These are phyloP conservation scores for Limonius californicus DNA, from an alignment of 1,140 invertebrate genomes.

Conservation along the genomic window DNA sequence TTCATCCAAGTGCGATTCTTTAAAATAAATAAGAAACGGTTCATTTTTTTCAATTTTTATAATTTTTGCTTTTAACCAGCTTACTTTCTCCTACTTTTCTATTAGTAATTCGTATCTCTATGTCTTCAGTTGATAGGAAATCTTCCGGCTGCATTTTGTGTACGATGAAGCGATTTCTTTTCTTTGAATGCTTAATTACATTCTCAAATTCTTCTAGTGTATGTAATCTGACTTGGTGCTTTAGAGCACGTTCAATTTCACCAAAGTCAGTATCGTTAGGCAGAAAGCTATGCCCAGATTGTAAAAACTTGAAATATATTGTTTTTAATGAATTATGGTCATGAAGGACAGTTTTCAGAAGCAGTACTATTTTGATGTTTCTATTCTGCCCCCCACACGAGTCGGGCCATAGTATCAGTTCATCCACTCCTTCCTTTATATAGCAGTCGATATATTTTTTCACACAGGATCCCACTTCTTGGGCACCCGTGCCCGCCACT, in stretches of 20 bases:
- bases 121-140: too few species aligned
- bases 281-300: not conserved
- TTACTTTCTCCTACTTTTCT: too few species aligned
- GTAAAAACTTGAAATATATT: not conserved
- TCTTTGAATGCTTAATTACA: too few species aligned
- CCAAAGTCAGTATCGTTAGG: conserved; percentile 10
- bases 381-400: conserved; percentile 8
- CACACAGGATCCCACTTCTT: conserved; percentile 6
- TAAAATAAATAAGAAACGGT: too few species aligned
- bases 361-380: conserved; percentile 12
- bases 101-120: too few species aligned
- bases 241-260: not conserved
- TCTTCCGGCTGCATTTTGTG: too few species aligned
- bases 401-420: conserved; percentile 8
- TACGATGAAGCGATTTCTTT: too few species aligned
- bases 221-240: too few species aligned
- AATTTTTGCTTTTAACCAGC: too few species aligned
- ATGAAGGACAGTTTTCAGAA: conserved; percentile 4
- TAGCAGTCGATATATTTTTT: not conserved
- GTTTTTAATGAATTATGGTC: not conserved
- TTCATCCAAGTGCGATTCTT: too few species aligned
- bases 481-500: not conserved
- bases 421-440: not conserved
- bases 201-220: too few species aligned
- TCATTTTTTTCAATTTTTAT: too few species aligned